Evolutionary conservation across 1,140 invertebrate species (phyloP).

Genomic region (Panulirus ornatus): DNA sequence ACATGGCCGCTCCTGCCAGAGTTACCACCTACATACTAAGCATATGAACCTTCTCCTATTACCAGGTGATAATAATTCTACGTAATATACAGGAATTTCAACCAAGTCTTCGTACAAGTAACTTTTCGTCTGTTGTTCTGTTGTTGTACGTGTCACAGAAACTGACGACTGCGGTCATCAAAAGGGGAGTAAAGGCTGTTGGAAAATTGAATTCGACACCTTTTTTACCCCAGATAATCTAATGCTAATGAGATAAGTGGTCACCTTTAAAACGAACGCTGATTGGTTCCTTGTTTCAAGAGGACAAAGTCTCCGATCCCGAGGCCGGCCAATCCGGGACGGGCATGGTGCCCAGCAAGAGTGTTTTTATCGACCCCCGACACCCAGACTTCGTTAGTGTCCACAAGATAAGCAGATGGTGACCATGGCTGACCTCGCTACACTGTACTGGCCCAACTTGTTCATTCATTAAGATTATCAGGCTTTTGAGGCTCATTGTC

Average conservation of each 20-base stretch:
- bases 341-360: neutral
- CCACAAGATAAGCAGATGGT: slow-evolving; percentile 32
- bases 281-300: slow-evolving; percentile 67
- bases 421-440: slow-evolving; percentile 31
- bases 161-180: neutral
- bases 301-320: slow-evolving; percentile 37
- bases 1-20: slow-evolving; percentile 63
- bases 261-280: slow-evolving; percentile 66
- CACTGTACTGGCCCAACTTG: slow-evolving; percentile 20
- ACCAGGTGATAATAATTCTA: slow-evolving; percentile 59
- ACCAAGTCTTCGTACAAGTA: neutral
- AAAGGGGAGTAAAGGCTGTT: too few relatives aligned
- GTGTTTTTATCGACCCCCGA: slow-evolving; percentile 50
- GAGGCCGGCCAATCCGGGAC: slow-evolving; percentile 34
- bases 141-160: neutral
- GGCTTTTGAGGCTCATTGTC: neutral
- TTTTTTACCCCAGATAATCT: slow-evolving; percentile 44
- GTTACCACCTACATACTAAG: slow-evolving; percentile 55
- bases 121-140: neutral
- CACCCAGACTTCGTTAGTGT: slow-evolving; percentile 61
- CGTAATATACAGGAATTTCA: slow-evolving; percentile 8
- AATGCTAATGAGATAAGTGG: slow-evolving; percentile 69
- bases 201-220: slow-evolving; percentile 37
- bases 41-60: slow-evolving; percentile 28
- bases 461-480: slow-evolving; percentile 39